Percentiles rank a stretch among this genome's conserved stretches.
Conservation (phyloP, 2,888 invertebrate genomes). For the Bombyx huttoni region DNA sequence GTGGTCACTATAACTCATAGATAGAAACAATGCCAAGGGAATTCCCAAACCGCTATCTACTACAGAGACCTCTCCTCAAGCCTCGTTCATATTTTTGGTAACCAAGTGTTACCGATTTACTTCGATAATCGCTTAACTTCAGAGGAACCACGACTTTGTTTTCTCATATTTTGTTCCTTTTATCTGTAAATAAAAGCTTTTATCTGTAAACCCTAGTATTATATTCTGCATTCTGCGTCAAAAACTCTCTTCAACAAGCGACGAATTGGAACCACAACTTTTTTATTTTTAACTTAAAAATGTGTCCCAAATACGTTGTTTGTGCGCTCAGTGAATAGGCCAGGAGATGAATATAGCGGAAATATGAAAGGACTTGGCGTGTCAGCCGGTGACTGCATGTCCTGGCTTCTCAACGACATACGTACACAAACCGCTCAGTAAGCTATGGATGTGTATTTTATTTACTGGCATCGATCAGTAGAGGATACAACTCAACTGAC, state of each 20-base stretch:
- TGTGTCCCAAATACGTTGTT: slow-evolving; percentile 16
- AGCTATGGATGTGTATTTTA: neutral
- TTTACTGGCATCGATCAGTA: too few relatives aligned
- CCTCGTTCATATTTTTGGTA: too few relatives aligned
- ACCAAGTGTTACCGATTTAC: too few relatives aligned
- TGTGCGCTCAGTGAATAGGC: slow-evolving; percentile 13
- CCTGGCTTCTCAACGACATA: neutral
- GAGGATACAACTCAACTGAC: too few relatives aligned
- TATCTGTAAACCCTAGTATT: neutral
- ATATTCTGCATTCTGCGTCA: neutral
- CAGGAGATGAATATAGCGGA: slow-evolving; percentile 8
- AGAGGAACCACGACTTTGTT: too few relatives aligned
- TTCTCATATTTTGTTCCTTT: too few relatives aligned
- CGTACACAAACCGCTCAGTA: neutral
- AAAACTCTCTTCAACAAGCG: neutral
- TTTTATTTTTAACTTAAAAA: slow-evolving; percentile 8
- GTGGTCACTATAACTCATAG: too few relatives aligned
- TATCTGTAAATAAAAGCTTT: neutral
- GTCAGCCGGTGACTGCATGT: slow-evolving; percentile 2
- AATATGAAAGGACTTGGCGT: slow-evolving; percentile 11
- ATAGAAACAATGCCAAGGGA: too few relatives aligned
- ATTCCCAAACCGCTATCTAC: too few relatives aligned
- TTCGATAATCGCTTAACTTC: too few relatives aligned
- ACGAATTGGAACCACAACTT: neutral
- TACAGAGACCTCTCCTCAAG: too few relatives aligned